Evolutionary conservation across 2,113 vertebrate species (phyloP).

Genomic region (Phaetusa simplex): DNA sequence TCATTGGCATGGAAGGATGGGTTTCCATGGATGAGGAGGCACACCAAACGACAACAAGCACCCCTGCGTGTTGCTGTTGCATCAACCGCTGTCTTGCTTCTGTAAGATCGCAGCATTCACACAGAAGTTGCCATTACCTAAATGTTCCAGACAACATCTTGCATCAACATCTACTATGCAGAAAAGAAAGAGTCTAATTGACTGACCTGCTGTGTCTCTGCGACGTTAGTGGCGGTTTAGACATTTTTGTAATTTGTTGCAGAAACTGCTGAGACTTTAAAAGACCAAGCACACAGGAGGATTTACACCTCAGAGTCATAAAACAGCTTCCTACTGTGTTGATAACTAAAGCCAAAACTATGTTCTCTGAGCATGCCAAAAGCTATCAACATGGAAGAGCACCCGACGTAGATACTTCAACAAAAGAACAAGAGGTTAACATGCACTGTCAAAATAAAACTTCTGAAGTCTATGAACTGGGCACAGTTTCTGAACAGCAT

Average conservation of each 20-base stretch:
- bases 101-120: neutral
- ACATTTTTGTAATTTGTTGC: neutral
- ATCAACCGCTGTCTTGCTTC: neutral
- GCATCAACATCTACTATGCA: neutral
- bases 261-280: neutral
- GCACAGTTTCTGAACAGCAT: constrained; percentile 40
- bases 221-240: neutral
- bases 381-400: neutral
- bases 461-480: constrained; percentile 16
- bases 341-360: constrained; percentile 6
- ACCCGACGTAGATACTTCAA: neutral
- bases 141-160: neutral
- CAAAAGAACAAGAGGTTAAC: constrained; percentile 11
- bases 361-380: neutral
- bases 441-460: neutral
- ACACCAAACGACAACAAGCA: constrained; percentile 41
- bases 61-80: neutral
- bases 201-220: neutral
- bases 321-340: neutral
- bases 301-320: constrained; percentile 17
- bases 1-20: neutral
- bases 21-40: constrained; percentile 55
- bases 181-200: neutral
- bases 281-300: constrained; percentile 19
- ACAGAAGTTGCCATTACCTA: neutral